These are phyloP conservation scores for Budorcas taxicolor DNA, from an alignment of 2,113 vertebrate species.

Conservation along the genomic window DNA sequence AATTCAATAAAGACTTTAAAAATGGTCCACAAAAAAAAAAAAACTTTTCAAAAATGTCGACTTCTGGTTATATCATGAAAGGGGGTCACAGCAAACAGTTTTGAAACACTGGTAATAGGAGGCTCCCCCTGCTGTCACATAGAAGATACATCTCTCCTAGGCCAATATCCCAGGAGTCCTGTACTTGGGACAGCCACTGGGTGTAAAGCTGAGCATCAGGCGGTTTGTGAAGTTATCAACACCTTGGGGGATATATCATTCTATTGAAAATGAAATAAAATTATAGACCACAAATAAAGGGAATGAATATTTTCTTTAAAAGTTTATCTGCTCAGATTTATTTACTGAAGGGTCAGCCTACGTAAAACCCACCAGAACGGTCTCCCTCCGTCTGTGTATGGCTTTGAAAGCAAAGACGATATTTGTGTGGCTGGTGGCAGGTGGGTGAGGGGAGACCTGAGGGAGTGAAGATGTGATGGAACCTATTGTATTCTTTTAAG, in stretches of 20 bases:
- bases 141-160: not conserved
- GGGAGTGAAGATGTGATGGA: not conserved
- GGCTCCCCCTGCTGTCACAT: slow-evolving; percentile 59
- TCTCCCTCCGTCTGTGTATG: not conserved
- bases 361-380: not conserved
- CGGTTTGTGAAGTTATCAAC: not conserved
- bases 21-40: not conserved
- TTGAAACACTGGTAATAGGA: slow-evolving; percentile 18
- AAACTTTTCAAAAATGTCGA: not conserved
- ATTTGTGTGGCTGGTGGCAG: not conserved
- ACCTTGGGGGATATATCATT: not conserved
- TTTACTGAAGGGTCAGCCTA: not conserved
- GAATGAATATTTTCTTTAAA: not conserved
- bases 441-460: not conserved
- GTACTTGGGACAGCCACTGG: not conserved
- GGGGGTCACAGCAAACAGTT: not conserved
- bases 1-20: not conserved
- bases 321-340: not conserved
- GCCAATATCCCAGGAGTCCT: not conserved
- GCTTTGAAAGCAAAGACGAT: not conserved
- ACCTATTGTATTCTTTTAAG: not conserved
- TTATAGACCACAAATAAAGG: not conserved
- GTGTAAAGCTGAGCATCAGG: not conserved
- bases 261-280: not conserved
- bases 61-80: not conserved